A percentile compares a stretch with the other conserved stretches of the same genome.
phyloP scores from a whole-genome alignment of 1,140 invertebrate genomes.

The Galleria mellonella region DNA sequence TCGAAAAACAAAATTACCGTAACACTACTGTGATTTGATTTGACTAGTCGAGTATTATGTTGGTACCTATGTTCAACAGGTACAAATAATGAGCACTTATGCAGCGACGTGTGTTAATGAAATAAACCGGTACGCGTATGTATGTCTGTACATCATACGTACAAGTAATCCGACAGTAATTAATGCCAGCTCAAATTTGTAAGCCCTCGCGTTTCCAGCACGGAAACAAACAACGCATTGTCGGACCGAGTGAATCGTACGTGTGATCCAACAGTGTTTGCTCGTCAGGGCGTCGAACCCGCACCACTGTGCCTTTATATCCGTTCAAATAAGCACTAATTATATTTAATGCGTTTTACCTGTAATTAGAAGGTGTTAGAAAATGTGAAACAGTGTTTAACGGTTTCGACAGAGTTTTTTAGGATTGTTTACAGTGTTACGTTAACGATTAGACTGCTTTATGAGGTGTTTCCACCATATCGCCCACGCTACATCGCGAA shows the following conservation, averaged over 20 bases:
- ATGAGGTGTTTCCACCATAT: constrained; percentile 26
- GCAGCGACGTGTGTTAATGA: constrained; percentile 8
- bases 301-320: constrained; percentile 41
- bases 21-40: no score
- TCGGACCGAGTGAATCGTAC: constrained; percentile 13
- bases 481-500: constrained; percentile 24
- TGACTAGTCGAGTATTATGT: no score
- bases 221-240: constrained; percentile 29
- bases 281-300: constrained; percentile 34
- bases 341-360: constrained; percentile 58
- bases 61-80: no score
- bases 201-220: constrained; percentile 3
- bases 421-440: constrained; percentile 23
- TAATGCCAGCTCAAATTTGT: constrained; percentile 21
- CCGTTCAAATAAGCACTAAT: constrained; percentile 54
- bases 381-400: constrained; percentile 52
- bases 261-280: constrained; percentile 25
- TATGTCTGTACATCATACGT: no score
- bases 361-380: constrained; percentile 65
- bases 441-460: constrained; percentile 35
- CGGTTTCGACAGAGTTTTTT: constrained; percentile 24
- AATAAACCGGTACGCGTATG: constrained; percentile 9
- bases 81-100: no score
- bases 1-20: no score
- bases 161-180: constrained; percentile 18